Base-by-base conservation (phyloP, 2,797 vertebrate genomes). In the Sarcophilus harrisii region DNA sequence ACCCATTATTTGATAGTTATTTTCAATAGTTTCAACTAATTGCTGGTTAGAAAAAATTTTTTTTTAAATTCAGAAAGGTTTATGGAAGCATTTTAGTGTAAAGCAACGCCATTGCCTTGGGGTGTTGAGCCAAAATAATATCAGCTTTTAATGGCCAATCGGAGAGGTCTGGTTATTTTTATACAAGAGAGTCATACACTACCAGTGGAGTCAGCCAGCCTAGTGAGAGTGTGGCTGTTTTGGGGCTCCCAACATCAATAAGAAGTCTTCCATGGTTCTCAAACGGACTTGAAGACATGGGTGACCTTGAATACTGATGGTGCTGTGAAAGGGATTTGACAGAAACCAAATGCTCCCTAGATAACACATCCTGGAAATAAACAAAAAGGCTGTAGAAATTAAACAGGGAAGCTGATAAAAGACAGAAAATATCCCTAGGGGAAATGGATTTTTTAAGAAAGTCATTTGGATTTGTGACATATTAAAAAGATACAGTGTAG, bases 1-100 rank as follows among this genome's bases (percentile, higher is more conserved):
- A 45, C 28, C 3, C 58, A 92, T 5, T 92, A 66, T 94, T 94
- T 60, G 90, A 57, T 27, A 92, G 87, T 94, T 98, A 96, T 93
- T 97, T 94, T 93, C 66, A 91, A 97, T 90, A 0, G 0, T 96
- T 96, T 96, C 95, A 91, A 93, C 95, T 97, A 98, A 94, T 96
- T 54, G 1, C 57, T 94, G 94, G 92, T 24, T 98, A 95, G 95
- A 96, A 98, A 58, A 96, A 98, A 58, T 93, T n/a, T 49, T 95
- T 81, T 49, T 49, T 49, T 27, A 8, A 81, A 87, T 87, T 92
- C 0, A 60, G 90, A 97, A 98, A 95, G 95, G 62, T 95, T 96
- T 96, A 90, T 24, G 55, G 90, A 95, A 96, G 92, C 89, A 90
- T 95, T 90, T 96, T 57, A 90, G 62, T 93, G 93, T 96, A 92